phyloP scores from a whole-genome alignment of 1,140 invertebrate species.

The Paralvinella palmiformis region DNA sequence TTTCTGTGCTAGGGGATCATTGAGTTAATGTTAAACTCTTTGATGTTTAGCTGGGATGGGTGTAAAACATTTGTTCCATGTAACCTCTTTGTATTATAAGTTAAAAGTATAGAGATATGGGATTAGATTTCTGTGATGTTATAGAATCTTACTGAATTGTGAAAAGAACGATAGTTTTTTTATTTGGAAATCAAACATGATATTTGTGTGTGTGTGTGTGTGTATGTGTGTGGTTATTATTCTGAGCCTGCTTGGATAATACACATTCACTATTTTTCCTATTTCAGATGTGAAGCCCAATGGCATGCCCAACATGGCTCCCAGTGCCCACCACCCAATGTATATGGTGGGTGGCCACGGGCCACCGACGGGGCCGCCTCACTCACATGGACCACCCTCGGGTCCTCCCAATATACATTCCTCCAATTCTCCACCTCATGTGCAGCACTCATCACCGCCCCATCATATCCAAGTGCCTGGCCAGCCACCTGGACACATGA shows the following conservation, averaged over 20 bases:
- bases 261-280: background rate
- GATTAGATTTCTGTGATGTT: background rate
- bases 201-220: background rate
- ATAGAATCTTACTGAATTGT: background rate
- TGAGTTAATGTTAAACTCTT: background rate
- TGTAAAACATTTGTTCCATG: background rate
- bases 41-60: background rate
- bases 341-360: background rate
- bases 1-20: no score
- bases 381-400: background rate
- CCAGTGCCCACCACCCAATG: background rate
- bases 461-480: background rate
- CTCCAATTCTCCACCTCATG: background rate
- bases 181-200: background rate
- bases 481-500: background rate
- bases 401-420: background rate
- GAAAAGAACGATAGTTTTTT: background rate
- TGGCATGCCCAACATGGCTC: background rate
- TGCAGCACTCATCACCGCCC: background rate
- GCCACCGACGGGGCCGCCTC: background rate
- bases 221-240: no score
- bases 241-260: no score
- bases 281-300: constrained; percentile 9
- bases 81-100: background rate
- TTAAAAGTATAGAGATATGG: background rate